phyloP scores from a whole-genome alignment of 2,797 vertebrate genomes.

The Podargus strigoides region DNA sequence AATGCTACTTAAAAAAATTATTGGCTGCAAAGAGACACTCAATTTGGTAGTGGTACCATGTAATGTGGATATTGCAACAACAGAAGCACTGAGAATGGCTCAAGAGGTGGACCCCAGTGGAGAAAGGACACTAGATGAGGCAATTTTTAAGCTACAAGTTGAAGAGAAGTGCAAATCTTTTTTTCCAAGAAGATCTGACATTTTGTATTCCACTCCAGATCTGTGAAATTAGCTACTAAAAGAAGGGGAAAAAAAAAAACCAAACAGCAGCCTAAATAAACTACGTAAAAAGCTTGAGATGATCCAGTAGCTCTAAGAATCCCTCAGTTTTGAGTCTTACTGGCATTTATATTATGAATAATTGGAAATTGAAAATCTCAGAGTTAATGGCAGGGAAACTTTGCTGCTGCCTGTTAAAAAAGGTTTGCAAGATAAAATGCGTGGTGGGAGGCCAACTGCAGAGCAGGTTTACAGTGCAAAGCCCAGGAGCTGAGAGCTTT shows the following conservation, averaged over 20 bases:
- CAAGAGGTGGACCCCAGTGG: constrained; percentile 82
- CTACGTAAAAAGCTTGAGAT: neutral
- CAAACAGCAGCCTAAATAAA: neutral
- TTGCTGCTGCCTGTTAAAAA: neutral
- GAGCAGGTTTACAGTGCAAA: neutral
- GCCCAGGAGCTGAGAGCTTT: neutral
- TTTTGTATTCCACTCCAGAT: neutral
- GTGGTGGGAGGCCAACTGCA: neutral
- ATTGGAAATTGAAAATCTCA: neutral
- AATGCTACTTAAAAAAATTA: constrained; percentile 77
- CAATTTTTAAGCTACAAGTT: neutral
- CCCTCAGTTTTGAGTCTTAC: neutral
- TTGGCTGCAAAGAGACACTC: constrained; percentile 84
- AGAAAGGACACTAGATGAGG: constrained; percentile 87
- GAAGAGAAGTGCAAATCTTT: neutral
- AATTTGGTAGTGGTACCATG: constrained; percentile 87
- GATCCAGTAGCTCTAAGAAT: neutral
- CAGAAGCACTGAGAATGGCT: constrained; percentile 89
- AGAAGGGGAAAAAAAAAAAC: neutral
- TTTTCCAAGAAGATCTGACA: neutral
- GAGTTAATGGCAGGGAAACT: neutral
- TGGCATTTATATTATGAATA: neutral
- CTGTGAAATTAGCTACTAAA: neutral
- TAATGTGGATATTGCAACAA: constrained; percentile 91
- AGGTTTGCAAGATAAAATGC: neutral